These are phyloP conservation scores for Beroe forskalii DNA, from an alignment of 37 sponge, comb jelly and placozoan genomes.

Conservation along the genomic window DNA sequence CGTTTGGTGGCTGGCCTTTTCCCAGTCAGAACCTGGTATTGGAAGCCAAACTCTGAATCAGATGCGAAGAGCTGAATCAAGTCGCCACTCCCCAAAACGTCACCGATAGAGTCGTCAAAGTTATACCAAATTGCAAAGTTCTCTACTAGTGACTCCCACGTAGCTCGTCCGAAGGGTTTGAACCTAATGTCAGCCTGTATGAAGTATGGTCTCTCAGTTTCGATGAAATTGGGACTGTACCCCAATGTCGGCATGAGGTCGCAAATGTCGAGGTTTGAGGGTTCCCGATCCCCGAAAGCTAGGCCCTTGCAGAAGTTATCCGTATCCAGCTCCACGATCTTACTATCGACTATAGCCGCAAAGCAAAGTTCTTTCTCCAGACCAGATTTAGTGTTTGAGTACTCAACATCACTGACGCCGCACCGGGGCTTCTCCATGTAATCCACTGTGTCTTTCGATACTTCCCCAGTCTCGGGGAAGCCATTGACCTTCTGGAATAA, in stretches of 20 bases:
- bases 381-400: no score
- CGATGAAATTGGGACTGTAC: no score
- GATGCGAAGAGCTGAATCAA: not conserved
- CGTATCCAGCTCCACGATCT: no score
- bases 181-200: not conserved
- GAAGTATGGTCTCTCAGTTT: not conserved
- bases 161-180: not conserved
- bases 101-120: not conserved
- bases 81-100: not conserved
- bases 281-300: no score
- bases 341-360: no score
- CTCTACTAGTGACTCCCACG: not conserved
- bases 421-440: not conserved
- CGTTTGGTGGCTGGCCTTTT: not conserved
- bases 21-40: no score
- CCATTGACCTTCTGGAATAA: conserved; percentile 23
- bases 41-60: not conserved
- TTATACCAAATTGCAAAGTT: not conserved
- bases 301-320: no score
- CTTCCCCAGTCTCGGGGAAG: not conserved
- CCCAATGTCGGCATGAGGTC: no score
- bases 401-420: conserved; percentile 7
- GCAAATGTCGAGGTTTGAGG: no score
- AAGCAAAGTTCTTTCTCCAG: no score
- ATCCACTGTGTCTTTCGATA: not conserved